These are phyloP conservation scores for Lamproptera curius DNA, from an alignment of 2,888 invertebrate genomes.

Conservation along the genomic window DNA sequence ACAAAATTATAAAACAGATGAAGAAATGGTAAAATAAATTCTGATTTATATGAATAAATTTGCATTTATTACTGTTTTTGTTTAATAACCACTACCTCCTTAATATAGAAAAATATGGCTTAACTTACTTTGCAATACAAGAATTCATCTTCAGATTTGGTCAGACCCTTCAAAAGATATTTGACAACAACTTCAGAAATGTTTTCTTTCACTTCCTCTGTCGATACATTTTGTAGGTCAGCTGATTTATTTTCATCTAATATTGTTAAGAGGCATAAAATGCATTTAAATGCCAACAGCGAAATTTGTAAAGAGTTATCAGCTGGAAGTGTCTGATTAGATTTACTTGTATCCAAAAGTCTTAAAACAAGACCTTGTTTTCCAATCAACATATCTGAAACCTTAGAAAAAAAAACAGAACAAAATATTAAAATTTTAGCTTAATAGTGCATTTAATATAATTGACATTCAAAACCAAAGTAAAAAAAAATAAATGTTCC, in stretches of 20 bases:
- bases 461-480: too few relatives aligned
- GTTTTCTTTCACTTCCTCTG: constrained; percentile 46
- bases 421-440: background rate
- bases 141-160: constrained; percentile 53
- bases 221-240: constrained; percentile 24
- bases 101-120: too few relatives aligned
- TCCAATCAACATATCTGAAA: constrained; percentile 55
- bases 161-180: constrained; percentile 47
- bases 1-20: too few relatives aligned
- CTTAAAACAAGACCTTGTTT: constrained; percentile 50
- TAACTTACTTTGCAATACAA: constrained; percentile 64
- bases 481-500: too few relatives aligned
- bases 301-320: constrained; percentile 51
- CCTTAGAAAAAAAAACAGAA: constrained; percentile 39
- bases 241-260: constrained; percentile 43
- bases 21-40: too few relatives aligned
- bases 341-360: constrained; percentile 43
- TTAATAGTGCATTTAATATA: too few relatives aligned
- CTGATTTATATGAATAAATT: too few relatives aligned
- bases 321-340: constrained; percentile 26
- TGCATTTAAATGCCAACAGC: constrained; percentile 55
- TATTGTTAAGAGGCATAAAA: constrained; percentile 40
- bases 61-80: too few relatives aligned
- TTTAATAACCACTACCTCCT: too few relatives aligned
- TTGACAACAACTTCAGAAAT: constrained; percentile 44